Percentiles rank a stretch among this genome's conserved stretches.
These are phyloP conservation scores for Psittacula derbiana DNA, from an alignment of 2,797 vertebrate species.

Conservation along the genomic window DNA sequence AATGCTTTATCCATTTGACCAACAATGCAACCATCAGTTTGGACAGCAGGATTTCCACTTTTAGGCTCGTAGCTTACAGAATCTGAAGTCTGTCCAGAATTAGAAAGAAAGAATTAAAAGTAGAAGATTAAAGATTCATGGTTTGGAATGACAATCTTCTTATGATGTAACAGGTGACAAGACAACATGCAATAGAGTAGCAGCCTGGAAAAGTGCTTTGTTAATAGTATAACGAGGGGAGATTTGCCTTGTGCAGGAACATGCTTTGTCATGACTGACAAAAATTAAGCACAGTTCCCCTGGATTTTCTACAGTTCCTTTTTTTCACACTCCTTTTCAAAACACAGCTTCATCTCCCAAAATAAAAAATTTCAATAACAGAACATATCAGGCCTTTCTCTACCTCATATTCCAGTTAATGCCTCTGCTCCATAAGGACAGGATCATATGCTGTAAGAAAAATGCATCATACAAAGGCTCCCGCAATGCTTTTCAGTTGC, in stretches of 20 bases:
- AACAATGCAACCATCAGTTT: neutral
- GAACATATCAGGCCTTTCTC: neutral
- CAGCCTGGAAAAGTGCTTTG: slow-evolving; percentile 21
- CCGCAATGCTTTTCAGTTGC: neutral
- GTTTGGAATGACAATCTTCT: slow-evolving; percentile 61
- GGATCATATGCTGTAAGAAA: neutral
- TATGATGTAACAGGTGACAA: slow-evolving; percentile 59
- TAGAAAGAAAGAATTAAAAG: slow-evolving; percentile 59
- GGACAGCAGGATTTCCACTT: neutral
- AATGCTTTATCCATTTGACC: neutral
- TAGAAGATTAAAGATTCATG: slow-evolving; percentile 62
- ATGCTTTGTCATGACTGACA: neutral
- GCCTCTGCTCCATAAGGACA: neutral
- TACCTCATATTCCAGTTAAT: neutral
- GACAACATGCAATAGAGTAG: neutral
- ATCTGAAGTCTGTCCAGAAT: slow-evolving; percentile 28
- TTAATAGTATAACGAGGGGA: neutral
- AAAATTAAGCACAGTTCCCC: neutral
- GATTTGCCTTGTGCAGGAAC: neutral
- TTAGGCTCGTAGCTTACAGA: neutral
- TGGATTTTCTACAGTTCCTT: neutral
- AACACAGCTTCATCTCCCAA: neutral
- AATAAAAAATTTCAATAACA: neutral
- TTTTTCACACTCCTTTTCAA: neutral
- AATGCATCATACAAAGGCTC: neutral